Percentiles rank a stretch among this genome's conserved stretches.
phyloP scores from a whole-genome alignment of 2,888 invertebrate genomes.

The Pachydiplax longipennis region DNA sequence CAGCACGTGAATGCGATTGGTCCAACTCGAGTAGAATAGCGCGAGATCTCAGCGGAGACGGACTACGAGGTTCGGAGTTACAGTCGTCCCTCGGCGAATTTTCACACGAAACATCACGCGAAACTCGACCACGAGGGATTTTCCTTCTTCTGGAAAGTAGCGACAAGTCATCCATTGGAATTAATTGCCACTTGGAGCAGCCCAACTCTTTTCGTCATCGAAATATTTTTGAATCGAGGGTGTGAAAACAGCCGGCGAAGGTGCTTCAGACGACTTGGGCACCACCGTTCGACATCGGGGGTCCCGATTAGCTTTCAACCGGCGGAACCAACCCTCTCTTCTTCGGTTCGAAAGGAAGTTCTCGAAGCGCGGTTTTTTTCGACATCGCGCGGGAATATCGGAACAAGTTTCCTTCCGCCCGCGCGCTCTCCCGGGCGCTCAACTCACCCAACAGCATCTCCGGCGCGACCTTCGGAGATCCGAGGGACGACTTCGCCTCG shows the following conservation, averaged over 20 bases:
- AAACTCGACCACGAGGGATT: neutral
- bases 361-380: neutral
- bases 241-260: neutral
- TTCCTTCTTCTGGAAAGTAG: no score
- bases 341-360: neutral
- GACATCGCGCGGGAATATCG: neutral
- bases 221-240: neutral
- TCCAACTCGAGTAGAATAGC: constrained; percentile 1
- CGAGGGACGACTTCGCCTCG: neutral
- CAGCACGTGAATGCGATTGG: neutral
- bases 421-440: neutral
- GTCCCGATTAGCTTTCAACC: neutral
- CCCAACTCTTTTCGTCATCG: neutral
- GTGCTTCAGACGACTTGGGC: neutral
- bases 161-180: neutral
- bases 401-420: neutral
- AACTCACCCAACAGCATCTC: neutral
- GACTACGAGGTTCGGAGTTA: neutral
- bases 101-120: neutral
- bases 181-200: no score
- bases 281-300: neutral
- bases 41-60: constrained; percentile 6
- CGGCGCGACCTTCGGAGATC: neutral
- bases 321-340: neutral
- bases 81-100: neutral